Evolutionary conservation across 2,113 vertebrate species (phyloP).

Genomic region (Henicopernis longicauda): DNA sequence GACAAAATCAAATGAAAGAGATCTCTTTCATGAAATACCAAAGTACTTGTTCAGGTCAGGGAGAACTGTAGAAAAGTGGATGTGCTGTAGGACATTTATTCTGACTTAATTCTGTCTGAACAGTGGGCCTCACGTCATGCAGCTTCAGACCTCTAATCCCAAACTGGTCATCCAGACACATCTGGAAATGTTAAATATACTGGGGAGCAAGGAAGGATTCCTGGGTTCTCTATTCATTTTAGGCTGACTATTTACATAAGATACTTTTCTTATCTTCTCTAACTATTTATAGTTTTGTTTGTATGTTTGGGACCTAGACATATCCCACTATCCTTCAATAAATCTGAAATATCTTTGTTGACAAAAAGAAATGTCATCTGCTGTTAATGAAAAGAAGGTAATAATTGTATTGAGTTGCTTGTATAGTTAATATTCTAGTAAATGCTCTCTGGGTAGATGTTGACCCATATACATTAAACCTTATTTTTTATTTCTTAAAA

Average conservation of each 20-base stretch:
- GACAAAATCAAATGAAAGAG: background rate
- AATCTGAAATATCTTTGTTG: slow-evolving; percentile 13
- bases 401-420: background rate
- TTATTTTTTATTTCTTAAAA: background rate
- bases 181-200: slow-evolving; percentile 44
- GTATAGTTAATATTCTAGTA: background rate
- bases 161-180: slow-evolving; percentile 27
- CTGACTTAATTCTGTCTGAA: background rate
- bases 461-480: background rate
- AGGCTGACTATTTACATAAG: slow-evolving; percentile 3
- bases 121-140: fast-evolving
- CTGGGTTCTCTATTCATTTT: slow-evolving; percentile 23
- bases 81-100: background rate
- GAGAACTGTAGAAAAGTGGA: background rate
- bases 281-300: slow-evolving; percentile 53
- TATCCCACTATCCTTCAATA: background rate
- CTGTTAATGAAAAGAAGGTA: slow-evolving; percentile 1
- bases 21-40: background rate
- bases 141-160: background rate
- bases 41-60: background rate
- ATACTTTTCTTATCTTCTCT: slow-evolving; percentile 33
- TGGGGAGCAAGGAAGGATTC: slow-evolving; percentile 31
- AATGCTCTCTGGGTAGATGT: background rate
- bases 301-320: background rate
- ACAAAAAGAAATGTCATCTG: background rate